Evolutionary conservation across 2,888 invertebrate genomes (phyloP).

Genomic region (Ligdia adustata): DNA sequence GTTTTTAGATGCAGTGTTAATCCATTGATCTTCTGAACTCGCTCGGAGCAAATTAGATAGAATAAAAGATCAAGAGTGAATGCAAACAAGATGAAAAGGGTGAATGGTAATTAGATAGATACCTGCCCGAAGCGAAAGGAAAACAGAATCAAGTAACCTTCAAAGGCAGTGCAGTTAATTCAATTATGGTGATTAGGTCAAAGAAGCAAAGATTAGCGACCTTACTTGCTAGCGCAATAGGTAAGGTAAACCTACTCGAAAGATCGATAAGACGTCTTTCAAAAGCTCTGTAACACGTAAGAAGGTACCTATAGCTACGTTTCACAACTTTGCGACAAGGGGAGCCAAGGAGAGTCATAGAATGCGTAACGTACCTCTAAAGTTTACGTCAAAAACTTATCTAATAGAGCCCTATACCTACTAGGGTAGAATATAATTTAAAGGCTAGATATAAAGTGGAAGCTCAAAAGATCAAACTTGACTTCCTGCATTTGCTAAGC

Average conservation of each 20-base stretch:
- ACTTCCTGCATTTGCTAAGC: no score
- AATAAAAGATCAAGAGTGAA: conserved; percentile 20
- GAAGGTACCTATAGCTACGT: background rate
- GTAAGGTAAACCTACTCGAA: background rate
- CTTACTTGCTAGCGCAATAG: background rate
- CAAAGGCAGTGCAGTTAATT: conserved; percentile 19
- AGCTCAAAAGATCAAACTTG: no score
- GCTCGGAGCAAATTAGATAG: conserved; percentile 9
- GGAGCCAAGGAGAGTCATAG: conserved; percentile 15
- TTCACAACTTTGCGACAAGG: conserved; percentile 20
- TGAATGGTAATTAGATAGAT: conserved; percentile 18
- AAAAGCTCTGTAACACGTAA: background rate
- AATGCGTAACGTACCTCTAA: conserved; percentile 5
- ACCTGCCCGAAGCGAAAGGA: conserved; percentile 6
- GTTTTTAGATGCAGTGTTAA: background rate
- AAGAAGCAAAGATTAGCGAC: conserved; percentile 16
- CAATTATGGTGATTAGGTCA: conserved; percentile 22
- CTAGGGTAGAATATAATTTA: no score
- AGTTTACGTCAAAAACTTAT: conserved; percentile 2
- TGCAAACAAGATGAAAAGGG: conserved; percentile 19
- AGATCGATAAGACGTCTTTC: conserved; percentile 13
- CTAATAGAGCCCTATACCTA: background rate
- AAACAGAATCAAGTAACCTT: conserved; percentile 20
- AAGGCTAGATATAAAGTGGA: no score
- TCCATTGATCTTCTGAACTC: conserved; percentile 6